Evolutionary conservation across 2,888 invertebrate species (phyloP).

Genomic region (Tetheella fluctuosa): DNA sequence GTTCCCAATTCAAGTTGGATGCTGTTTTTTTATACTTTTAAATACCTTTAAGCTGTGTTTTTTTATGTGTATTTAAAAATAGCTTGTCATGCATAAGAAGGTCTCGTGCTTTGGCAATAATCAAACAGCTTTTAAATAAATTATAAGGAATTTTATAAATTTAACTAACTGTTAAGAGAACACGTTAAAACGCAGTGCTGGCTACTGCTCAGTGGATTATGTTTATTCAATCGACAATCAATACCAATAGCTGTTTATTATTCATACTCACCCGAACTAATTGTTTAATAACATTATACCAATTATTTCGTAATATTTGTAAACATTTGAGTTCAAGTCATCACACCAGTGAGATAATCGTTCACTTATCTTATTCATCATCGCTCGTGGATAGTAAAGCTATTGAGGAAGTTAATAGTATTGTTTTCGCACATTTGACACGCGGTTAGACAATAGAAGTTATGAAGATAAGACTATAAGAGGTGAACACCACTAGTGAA

Average conservation of each 20-base stretch:
- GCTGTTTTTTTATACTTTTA: no score
- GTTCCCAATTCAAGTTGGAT: no score
- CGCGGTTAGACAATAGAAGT: slow-evolving; percentile 33
- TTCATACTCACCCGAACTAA: slow-evolving; percentile 31
- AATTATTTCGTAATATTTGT: slow-evolving; percentile 56
- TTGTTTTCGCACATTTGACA: slow-evolving; percentile 33
- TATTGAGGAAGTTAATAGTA: slow-evolving; percentile 34
- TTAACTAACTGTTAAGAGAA: no score
- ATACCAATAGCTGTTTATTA: slow-evolving; percentile 29
- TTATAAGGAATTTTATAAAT: no score
- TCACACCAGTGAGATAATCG: slow-evolving; percentile 42
- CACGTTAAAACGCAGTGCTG: background rate
- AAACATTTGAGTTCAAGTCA: slow-evolving; percentile 48
- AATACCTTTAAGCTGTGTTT: no score
- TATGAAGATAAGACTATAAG: slow-evolving; percentile 36
- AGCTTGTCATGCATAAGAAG: no score
- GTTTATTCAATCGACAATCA: slow-evolving; percentile 21
- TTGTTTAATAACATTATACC: slow-evolving; percentile 46
- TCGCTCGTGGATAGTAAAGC: slow-evolving; percentile 24
- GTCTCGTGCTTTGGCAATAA: no score
- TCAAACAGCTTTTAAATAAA: no score
- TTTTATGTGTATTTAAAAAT: no score
- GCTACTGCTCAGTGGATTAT: background rate
- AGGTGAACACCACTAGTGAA: slow-evolving; percentile 32
- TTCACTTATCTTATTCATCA: slow-evolving; percentile 26